Percentiles rank a stretch among this genome's conserved stretches.
Conservation (phyloP, 2,113 vertebrate genomes). For the Phocoena phocoena region DNA sequence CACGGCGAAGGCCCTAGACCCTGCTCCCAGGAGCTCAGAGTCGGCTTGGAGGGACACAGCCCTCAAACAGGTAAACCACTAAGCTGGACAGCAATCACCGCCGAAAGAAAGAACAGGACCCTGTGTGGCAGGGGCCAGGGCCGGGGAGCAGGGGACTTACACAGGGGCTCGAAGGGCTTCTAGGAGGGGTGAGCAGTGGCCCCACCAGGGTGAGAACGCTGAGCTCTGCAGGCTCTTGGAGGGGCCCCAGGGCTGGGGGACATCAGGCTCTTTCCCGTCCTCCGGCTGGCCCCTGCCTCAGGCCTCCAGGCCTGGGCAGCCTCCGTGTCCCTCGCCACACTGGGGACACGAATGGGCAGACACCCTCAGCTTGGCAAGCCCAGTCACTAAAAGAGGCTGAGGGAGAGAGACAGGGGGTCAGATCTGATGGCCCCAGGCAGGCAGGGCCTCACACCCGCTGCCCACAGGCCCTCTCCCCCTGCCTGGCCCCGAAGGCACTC, state of each 20-base stretch:
- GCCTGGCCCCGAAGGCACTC: background rate
- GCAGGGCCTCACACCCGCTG: background rate
- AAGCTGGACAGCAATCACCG: background rate
- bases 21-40: background rate
- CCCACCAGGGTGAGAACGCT: background rate
- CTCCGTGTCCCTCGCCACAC: background rate
- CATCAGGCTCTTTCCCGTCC: background rate
- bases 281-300: background rate
- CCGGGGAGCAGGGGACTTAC: background rate
- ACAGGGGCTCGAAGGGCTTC: background rate
- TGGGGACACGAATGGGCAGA: background rate
- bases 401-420: background rate
- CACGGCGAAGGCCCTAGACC: background rate
- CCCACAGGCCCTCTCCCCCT: background rate
- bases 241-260: no score
- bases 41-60: background rate
- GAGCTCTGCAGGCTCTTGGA: background rate
- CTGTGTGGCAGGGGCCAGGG: accelerated
- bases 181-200: background rate
- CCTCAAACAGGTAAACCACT: background rate
- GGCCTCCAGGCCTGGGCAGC: background rate
- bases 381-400: background rate
- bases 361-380: background rate
- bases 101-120: no score
- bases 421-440: background rate